Evolutionary conservation across 2,797 vertebrate species (phyloP).

Genomic region (Hydrolagus colliei): DNA sequence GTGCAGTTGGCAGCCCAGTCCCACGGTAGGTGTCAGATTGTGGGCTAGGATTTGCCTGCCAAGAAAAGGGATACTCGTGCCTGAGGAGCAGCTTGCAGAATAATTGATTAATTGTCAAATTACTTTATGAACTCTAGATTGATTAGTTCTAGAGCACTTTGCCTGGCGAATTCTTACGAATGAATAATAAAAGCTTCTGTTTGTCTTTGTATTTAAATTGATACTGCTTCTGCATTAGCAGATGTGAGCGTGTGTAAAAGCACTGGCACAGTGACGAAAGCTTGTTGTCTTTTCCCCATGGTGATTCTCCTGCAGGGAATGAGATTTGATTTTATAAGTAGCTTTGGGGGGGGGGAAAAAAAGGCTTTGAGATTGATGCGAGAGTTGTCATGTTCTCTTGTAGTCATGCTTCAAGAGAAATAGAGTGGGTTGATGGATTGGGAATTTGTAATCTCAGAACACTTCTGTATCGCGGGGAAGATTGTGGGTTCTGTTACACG

Average conservation of each 20-base stretch:
- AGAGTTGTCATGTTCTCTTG: background rate
- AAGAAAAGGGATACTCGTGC: constrained; percentile 46
- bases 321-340: constrained; percentile 25
- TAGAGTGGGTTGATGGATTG: constrained; percentile 2
- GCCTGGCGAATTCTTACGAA: constrained; percentile 28
- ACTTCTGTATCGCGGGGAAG: background rate
- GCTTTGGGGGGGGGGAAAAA: background rate
- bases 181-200: constrained; percentile 27
- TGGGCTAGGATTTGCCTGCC: constrained; percentile 49
- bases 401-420: background rate
- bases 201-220: constrained; percentile 32
- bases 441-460: constrained; percentile 7
- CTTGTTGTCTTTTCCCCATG: constrained; percentile 8
- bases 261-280: constrained; percentile 1
- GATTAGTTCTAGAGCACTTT: constrained; percentile 28
- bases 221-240: constrained; percentile 30
- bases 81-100: constrained; percentile 49
- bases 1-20: constrained; percentile 59
- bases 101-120: constrained; percentile 53
- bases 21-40: constrained; percentile 46
- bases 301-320: background rate
- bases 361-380: background rate
- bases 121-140: constrained; percentile 37
- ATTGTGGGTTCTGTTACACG: background rate
- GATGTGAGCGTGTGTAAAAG: constrained; percentile 25